A percentile compares a stretch with the other conserved stretches of the same genome.
Evolutionary conservation across 2,888 invertebrate genomes (phyloP).

Genomic region (Hydraecia micacea): DNA sequence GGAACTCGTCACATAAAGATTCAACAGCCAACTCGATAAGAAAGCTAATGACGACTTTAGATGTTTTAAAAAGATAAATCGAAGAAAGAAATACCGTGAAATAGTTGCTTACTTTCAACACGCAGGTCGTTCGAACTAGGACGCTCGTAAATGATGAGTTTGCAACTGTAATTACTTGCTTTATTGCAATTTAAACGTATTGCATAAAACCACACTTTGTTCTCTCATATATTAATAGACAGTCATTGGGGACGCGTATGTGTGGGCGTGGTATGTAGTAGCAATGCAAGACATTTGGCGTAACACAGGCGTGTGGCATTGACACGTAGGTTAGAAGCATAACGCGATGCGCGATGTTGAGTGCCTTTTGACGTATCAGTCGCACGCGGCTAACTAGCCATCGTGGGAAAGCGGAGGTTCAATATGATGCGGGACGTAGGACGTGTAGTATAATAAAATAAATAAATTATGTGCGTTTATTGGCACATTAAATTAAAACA

Average conservation of each 20-base stretch:
- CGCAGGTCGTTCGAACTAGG: conserved; percentile 29
- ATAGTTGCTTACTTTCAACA: conserved; percentile 30
- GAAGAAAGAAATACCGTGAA: conserved; percentile 17
- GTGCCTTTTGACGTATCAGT: background rate
- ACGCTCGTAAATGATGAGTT: conserved; percentile 50
- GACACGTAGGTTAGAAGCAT: too few relatives aligned
- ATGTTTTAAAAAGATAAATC: conserved; percentile 11
- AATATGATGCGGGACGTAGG: background rate
- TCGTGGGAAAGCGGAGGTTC: background rate
- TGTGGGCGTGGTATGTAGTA: background rate
- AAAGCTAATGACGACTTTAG: background rate
- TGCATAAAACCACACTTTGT: background rate
- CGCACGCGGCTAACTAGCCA: background rate
- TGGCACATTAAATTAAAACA: background rate
- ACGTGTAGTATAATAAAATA: background rate
- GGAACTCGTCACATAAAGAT: background rate
- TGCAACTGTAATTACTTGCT: conserved; percentile 35
- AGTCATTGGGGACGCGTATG: background rate
- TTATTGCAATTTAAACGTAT: conserved; percentile 41
- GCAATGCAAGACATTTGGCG: background rate
- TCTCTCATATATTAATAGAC: too few relatives aligned
- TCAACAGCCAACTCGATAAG: background rate
- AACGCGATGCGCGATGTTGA: background rate
- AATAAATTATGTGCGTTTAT: background rate
- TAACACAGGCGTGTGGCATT: background rate